phyloP scores from a whole-genome alignment of 1,140 invertebrate species.

The Caerostris darwini region DNA sequence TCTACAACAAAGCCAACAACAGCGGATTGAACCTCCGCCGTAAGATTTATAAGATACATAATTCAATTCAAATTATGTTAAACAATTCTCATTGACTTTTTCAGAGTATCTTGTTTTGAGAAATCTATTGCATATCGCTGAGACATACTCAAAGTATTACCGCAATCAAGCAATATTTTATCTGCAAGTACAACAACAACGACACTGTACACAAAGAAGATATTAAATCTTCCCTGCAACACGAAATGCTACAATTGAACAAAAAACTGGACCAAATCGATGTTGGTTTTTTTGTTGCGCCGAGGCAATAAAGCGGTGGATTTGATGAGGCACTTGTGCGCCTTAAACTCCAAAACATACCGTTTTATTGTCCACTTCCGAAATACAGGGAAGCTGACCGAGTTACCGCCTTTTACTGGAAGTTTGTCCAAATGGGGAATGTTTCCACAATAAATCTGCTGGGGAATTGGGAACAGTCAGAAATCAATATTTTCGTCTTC shows the following conservation, averaged over 20 bases:
- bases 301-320: slow-evolving; percentile 42
- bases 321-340: slow-evolving; percentile 54
- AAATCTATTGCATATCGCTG: not conserved
- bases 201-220: not conserved
- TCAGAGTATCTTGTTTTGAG: not conserved
- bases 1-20: too few relatives aligned
- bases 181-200: not conserved
- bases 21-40: too few relatives aligned
- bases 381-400: not conserved
- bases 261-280: not conserved
- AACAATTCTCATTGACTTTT: not conserved
- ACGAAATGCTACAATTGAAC: not conserved
- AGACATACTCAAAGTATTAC: not conserved
- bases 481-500: not conserved
- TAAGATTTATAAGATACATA: too few relatives aligned
- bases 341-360: slow-evolving; percentile 53
- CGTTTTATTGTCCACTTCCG: slow-evolving; percentile 51
- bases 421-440: not conserved
- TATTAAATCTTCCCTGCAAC: slow-evolving; percentile 34
- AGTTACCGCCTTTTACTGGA: not conserved
- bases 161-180: not conserved
- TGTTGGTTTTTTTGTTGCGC: not conserved
- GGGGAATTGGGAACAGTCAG: not conserved
- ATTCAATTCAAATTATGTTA: too few relatives aligned
- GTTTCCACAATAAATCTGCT: not conserved